Percentiles rank a stretch among this genome's conserved stretches.
These are phyloP conservation scores for Epistrophe eligans DNA, from an alignment of 2,888 invertebrate genomes.

Conservation along the genomic window DNA sequence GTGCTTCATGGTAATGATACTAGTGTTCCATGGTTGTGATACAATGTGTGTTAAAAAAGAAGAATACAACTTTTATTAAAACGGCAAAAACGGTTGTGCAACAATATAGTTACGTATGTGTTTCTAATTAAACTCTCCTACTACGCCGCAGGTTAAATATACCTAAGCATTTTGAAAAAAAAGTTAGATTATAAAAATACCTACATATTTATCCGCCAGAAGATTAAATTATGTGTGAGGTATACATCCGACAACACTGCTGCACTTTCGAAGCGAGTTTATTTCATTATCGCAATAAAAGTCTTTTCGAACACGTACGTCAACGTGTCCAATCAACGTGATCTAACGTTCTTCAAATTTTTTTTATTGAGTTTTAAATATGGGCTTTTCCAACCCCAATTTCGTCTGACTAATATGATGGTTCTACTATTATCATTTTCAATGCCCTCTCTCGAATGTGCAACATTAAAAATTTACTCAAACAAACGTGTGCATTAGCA, in stretches of 20 bases:
- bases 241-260: background rate
- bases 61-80: no score
- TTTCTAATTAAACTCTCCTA: no score
- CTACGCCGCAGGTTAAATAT: no score
- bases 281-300: slow-evolving; percentile 27
- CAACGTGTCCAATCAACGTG: slow-evolving; percentile 60
- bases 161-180: no score
- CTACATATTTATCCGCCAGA: background rate
- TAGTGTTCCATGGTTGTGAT: no score
- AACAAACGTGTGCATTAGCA: slow-evolving; percentile 39
- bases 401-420: background rate
- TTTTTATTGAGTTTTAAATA: slow-evolving; percentile 41
- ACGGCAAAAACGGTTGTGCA: no score
- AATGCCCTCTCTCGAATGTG: slow-evolving; percentile 20
- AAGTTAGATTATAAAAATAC: no score
- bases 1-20: no score
- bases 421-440: background rate
- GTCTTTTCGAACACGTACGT: slow-evolving; percentile 56
- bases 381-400: slow-evolving; percentile 41
- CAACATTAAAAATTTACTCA: slow-evolving; percentile 60
- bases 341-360: slow-evolving; percentile 42
- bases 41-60: no score
- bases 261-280: background rate
- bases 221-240: background rate
- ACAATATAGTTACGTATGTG: no score